Evolutionary conservation across 2,888 invertebrate species (phyloP).

Genomic region (Bibio marci): DNA sequence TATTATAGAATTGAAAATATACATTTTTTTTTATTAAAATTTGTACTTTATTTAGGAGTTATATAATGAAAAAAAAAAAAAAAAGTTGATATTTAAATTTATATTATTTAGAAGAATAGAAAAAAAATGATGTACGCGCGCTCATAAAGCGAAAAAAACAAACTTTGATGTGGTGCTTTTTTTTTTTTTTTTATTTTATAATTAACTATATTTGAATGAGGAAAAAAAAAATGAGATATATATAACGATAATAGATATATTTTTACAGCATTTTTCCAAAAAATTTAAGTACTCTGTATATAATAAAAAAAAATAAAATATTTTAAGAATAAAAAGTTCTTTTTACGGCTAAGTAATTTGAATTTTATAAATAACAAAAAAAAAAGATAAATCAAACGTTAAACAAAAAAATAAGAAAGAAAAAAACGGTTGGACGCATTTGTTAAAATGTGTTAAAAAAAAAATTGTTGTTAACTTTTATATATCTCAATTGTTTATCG

Average conservation of each 20-base stretch:
- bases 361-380: not conserved
- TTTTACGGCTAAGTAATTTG: not conserved
- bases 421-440: conserved; percentile 5
- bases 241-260: not conserved
- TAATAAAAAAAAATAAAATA: not conserved
- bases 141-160: too few relatives aligned
- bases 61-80: too few relatives aligned
- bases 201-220: not conserved
- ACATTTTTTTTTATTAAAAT: too few relatives aligned
- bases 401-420: conserved; percentile 8
- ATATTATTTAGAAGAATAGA: too few relatives aligned
- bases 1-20: too few relatives aligned
- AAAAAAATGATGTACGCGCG: too few relatives aligned
- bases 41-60: too few relatives aligned
- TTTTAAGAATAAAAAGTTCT: not conserved
- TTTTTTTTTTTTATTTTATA: too few relatives aligned
- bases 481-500: not conserved
- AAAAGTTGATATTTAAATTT: too few relatives aligned
- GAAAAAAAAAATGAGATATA: too few relatives aligned
- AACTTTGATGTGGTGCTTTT: conserved; percentile 1
- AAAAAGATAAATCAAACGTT: conserved; percentile 1
- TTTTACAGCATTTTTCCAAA: not conserved
- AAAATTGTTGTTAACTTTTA: not conserved
- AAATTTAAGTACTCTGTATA: not conserved
- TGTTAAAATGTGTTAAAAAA: conserved; percentile 1